These are phyloP conservation scores for Xiphophorus hellerii DNA, from an alignment of 2,113 vertebrate species.

Conservation along the genomic window DNA sequence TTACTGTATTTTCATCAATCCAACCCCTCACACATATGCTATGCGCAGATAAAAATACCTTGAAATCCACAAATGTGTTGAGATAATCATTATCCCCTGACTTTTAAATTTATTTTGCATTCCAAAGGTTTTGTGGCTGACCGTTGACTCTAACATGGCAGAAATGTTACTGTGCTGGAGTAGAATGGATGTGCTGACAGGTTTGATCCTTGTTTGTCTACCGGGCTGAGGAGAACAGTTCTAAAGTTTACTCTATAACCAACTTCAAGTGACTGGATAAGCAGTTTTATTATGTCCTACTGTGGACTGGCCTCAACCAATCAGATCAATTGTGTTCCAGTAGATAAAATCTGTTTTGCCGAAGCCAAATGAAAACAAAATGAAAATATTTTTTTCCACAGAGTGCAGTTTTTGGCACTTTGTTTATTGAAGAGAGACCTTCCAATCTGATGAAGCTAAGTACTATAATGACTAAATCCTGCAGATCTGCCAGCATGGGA, in stretches of 20 bases:
- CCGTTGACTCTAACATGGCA: neutral
- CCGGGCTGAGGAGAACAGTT: neutral
- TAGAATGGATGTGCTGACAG: neutral
- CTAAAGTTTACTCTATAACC: neutral
- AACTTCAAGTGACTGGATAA: neutral
- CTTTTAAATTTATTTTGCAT: too few relatives aligned
- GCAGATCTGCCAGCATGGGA: neutral
- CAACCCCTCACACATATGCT: neutral
- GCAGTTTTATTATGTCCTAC: neutral
- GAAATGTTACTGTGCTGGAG: neutral
- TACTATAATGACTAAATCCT: neutral
- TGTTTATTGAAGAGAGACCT: neutral
- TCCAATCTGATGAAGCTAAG: neutral
- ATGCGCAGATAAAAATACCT: neutral
- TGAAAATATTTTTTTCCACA: neutral
- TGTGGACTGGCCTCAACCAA: neutral
- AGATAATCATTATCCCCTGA: too few relatives aligned
- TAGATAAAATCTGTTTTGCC: neutral
- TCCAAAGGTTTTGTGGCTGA: neutral
- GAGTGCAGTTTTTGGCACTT: neutral
- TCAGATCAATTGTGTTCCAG: neutral
- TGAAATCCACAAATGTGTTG: neutral
- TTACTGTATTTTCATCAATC: constrained; percentile 8
- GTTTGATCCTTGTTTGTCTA: neutral
- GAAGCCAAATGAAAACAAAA: too few relatives aligned